Base-by-base conservation (phyloP, 2,888 invertebrate genomes). In the Pyrocoelia pectoralis region DNA sequence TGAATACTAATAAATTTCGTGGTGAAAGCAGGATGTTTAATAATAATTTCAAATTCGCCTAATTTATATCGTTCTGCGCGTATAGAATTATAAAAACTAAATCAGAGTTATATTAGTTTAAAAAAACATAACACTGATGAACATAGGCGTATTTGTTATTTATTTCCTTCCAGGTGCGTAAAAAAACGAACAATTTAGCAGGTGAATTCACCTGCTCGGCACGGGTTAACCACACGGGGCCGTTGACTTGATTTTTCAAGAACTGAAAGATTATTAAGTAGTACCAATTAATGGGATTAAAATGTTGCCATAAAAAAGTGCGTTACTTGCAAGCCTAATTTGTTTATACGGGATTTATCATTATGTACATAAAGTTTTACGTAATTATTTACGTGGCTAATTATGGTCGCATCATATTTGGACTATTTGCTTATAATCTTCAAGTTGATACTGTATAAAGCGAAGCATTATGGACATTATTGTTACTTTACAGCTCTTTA, bases 201-300 rank as follows among this genome's bases (percentile, higher is more conserved):
- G 75, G 74, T 74, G 74, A 73, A 74, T 74, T 70, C 75, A 75
- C 75, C 75, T 75, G 75, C 72, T 54, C 54, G 49, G 60, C 60
- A 60, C 60, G 62, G 70, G 65, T 66, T 63, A 56, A 57, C 53
- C 62, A 40, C 53, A 57, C 62, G 62, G 53, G 62, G 62, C 56
- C 62, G 62, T 57, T 62, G 62, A 62, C 62, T 62, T 54, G 57
- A 62, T 62, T 57, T 56, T 62, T 53, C 62, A 28, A 59, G 52
- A 59, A 57, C 51, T 51, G 29, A 59, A 52, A 56, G 14, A 56
- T 49, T 53, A 59, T 59, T 13, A 53, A 57, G 28, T 52, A 46
- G 53, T 53, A 59, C 29, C 33, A 52, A 33, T 24, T 29, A 53
- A 15, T 38, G 38, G 6, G 41, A 15, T 29, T 53, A 53, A 53